Base-by-base conservation (phyloP, 2,113 vertebrate genomes). In the Callopanchax toddi region DNA sequence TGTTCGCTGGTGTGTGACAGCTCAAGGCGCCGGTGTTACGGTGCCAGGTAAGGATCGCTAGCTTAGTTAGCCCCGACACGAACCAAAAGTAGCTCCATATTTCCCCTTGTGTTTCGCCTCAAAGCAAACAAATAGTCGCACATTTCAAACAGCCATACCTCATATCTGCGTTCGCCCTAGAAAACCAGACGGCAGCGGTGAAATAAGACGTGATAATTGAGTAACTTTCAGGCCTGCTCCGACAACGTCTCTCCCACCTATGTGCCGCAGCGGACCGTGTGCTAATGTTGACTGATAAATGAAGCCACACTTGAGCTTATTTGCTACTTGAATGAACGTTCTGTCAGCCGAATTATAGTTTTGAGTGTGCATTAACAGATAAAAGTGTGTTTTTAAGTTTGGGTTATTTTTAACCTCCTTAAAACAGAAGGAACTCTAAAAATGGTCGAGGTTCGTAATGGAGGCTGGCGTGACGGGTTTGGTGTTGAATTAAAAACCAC, bases 191-290 rank as follows among this genome's bases (percentile, higher is more conserved):
- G 0, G 15, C 4, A 16, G 22, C 18, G 6, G 1, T 34, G 54
- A 21, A 66, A 63, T 59, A 62, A 62, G 36, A 12, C 1, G 18
- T n/a, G 2, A 13, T 56, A 55, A 76, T 73, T 59, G 9, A 74
- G 13, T 36, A 80, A 80, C 71, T 83, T 74, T 67, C 8, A 61
- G 85, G 85, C 83, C 87, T 67, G 75, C 32, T 21, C 13, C 44
- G 54, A 3, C 17, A 29, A 12, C 53, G 44, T 58, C 10, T 54
- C 37, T n/a, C 8, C 5, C 22, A 40, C 56, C 29, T 13, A 69
- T 36, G 43, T 63, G 69, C 78, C 18, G 71, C 58, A 69, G 23
- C 23, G 63, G 40, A 10, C 32, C 4, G 36, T 55, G 67, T 36
- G 39, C 36, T 63, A 9, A 60, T 25, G 64, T 40, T 2, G 13